These are phyloP conservation scores for Syritta pipiens DNA, from an alignment of 2,888 invertebrate genomes.

Conservation along the genomic window DNA sequence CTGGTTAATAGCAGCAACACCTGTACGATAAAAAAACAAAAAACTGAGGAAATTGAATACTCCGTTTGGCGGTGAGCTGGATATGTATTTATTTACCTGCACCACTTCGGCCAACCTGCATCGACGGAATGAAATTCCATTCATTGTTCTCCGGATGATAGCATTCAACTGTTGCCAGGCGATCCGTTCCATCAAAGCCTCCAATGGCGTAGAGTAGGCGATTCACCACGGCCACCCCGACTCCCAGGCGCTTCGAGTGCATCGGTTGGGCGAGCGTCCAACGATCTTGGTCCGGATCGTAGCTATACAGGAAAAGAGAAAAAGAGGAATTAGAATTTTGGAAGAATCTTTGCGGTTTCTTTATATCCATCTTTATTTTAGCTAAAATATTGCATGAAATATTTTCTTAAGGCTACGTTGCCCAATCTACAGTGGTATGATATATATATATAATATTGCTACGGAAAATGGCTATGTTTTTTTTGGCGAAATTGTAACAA, in stretches of 20 bases:
- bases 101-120: slow-evolving; percentile 90
- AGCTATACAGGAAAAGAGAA: slow-evolving; percentile 80
- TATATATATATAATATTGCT: no score
- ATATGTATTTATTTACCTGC: slow-evolving; percentile 82
- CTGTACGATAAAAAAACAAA: slow-evolving; percentile 76
- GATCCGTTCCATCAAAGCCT: slow-evolving; percentile 90
- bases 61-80: no score
- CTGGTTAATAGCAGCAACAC: slow-evolving; percentile 91
- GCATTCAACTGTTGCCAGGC: slow-evolving; percentile 90
- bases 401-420: no score
- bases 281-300: slow-evolving; percentile 90
- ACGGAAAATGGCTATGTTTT: no score
- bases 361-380: no score
- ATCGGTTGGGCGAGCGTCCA: slow-evolving; percentile 89
- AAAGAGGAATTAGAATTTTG: no score
- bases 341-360: no score
- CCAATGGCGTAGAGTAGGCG: slow-evolving; percentile 90
- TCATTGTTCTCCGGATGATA: slow-evolving; percentile 96
- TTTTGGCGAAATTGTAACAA: no score
- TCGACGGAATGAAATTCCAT: slow-evolving; percentile 90
- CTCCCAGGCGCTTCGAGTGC: slow-evolving; percentile 89
- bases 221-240: slow-evolving; percentile 89
- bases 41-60: not conserved
- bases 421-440: no score
- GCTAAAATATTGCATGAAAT: no score